phyloP scores from a whole-genome alignment of 1,140 invertebrate genomes.

The Drosophila sturtevanti region DNA sequence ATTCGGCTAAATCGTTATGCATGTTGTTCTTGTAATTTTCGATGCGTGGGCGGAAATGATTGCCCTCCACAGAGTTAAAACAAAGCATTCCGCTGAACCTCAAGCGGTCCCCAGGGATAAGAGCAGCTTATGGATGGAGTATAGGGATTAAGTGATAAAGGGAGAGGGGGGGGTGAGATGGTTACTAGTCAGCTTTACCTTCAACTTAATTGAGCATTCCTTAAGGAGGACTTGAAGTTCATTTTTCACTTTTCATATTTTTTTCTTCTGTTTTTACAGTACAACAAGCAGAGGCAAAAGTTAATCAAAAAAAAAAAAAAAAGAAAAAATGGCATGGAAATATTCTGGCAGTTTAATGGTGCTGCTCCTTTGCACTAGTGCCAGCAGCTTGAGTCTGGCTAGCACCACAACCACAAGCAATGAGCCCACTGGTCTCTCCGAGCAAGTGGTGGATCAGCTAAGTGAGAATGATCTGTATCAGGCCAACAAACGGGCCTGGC shows the following conservation, averaged over 20 bases:
- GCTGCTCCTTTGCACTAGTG: conserved; percentile 45
- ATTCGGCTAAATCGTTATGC: conserved; percentile 79
- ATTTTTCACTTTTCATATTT: conserved; percentile 27
- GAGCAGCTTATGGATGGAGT: neutral
- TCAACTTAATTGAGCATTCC: conserved; percentile 67
- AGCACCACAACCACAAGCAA: conserved; percentile 30
- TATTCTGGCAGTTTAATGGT: conserved; percentile 33
- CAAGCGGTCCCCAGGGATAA: neutral
- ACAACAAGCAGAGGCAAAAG: neutral
- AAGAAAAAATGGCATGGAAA: conserved; percentile 39
- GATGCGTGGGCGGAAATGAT: conserved; percentile 67
- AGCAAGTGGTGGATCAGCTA: conserved; percentile 64
- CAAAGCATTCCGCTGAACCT: conserved; percentile 15
- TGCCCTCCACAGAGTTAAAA: conserved; percentile 35
- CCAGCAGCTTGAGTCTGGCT: conserved; percentile 26
- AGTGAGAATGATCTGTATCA: conserved; percentile 56
- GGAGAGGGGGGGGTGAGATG: conserved; percentile 26
- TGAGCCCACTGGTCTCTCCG: conserved; percentile 54
- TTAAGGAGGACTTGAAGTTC: conserved; percentile 30
- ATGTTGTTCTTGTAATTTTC: conserved; percentile 44
- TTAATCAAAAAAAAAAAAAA: neutral
- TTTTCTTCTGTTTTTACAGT: conserved; percentile 1
- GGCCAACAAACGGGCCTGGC: conserved; percentile 86
- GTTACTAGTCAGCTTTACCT: conserved; percentile 10
- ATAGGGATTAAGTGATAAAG: conserved; percentile 28